Evolutionary conservation across 2,797 vertebrate genomes (phyloP).

Genomic region (Discoglossus pictus): DNA sequence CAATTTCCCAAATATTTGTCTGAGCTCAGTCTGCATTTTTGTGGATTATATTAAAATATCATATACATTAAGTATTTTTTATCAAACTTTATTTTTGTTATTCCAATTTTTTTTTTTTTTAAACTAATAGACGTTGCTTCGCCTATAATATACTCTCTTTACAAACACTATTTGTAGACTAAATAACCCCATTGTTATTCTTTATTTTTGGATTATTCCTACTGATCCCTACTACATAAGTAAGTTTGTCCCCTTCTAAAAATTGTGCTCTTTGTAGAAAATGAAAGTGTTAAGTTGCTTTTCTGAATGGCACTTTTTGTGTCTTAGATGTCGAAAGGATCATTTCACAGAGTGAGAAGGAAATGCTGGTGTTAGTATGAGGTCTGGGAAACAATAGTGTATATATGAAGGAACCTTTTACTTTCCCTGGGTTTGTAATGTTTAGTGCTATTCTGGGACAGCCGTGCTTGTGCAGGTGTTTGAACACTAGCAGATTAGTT

Average conservation of each 20-base stretch:
- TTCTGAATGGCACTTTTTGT: slow-evolving; percentile 31
- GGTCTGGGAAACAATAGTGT: slow-evolving; percentile 32
- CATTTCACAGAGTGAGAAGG: slow-evolving; percentile 23
- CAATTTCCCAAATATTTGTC: no score
- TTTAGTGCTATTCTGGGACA: slow-evolving; percentile 48
- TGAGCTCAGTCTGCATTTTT: no score
- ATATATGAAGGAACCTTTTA: slow-evolving; percentile 43
- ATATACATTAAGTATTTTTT: no score
- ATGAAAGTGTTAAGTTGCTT: slow-evolving; percentile 26
- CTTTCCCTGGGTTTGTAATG: slow-evolving; percentile 48
- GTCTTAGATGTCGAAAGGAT: slow-evolving; percentile 33
- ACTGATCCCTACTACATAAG: slow-evolving; percentile 8
- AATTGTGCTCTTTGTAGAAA: slow-evolving; percentile 11
- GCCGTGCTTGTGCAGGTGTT: slow-evolving; percentile 66
- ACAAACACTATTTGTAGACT: no score
- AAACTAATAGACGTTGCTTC: no score
- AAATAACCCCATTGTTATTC: no score
- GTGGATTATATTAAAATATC: no score
- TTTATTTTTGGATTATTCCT: slow-evolving; percentile 16
- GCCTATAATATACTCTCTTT: no score
- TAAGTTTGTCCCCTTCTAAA: slow-evolving; percentile 1
- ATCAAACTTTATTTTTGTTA: no score
- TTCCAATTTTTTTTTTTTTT: no score
- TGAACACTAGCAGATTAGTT: slow-evolving; percentile 57
- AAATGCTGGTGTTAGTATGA: slow-evolving; percentile 40